Conservation (phyloP, 2,888 invertebrate genomes). For the Acanthosoma haemorrhoidale region DNA sequence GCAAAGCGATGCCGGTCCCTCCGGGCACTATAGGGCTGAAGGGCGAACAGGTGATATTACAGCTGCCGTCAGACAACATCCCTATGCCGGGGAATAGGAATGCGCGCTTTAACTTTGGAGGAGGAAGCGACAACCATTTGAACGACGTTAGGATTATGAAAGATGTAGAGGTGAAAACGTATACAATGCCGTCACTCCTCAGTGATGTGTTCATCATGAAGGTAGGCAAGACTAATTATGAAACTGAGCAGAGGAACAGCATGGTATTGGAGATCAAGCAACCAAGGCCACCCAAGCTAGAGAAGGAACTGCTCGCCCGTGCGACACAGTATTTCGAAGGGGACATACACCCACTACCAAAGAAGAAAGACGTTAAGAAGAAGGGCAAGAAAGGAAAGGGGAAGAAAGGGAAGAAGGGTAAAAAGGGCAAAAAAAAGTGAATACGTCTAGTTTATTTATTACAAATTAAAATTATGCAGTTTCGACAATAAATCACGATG, state of each 20-base stretch:
- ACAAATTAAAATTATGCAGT: too few species aligned
- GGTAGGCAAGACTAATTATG: slow-evolving; percentile 13
- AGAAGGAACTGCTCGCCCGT: not conserved
- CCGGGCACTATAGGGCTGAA: slow-evolving; percentile 6
- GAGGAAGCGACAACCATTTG: not conserved
- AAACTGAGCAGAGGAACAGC: not conserved
- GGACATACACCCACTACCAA: not conserved
- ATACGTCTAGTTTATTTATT: not conserved
- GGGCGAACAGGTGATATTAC: slow-evolving; percentile 11
- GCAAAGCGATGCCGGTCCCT: not conserved
- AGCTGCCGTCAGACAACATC: not conserved
- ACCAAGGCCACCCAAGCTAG: not conserved
- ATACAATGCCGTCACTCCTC: not conserved
- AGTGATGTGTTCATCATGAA: slow-evolving; percentile 17
- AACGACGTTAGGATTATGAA: slow-evolving; percentile 12
- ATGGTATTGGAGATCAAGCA: slow-evolving; percentile 9
- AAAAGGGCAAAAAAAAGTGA: not conserved
- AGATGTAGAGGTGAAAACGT: not conserved
- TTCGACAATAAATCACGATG: too few species aligned
- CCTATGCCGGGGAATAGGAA: not conserved
- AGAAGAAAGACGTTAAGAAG: not conserved
- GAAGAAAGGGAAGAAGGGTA: not conserved
- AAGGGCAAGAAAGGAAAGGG: not conserved
- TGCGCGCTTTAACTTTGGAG: not conserved
- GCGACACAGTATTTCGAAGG: not conserved